phyloP scores from a whole-genome alignment of 2,888 invertebrate genomes.

The Acronicta alni region DNA sequence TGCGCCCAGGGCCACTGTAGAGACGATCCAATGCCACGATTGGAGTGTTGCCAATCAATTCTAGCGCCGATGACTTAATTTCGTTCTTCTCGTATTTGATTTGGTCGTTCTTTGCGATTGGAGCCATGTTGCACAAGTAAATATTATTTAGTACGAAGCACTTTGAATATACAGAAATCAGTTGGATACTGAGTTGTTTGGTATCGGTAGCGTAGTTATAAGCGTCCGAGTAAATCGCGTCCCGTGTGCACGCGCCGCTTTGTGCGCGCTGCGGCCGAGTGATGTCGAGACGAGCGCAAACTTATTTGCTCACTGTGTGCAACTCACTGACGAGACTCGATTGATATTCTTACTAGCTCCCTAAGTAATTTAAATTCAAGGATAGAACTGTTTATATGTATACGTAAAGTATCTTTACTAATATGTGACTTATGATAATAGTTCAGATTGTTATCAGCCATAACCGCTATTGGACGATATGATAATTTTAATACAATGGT shows the following conservation, averaged over 20 bases:
- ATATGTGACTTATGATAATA: conserved; percentile 15
- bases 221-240: conserved; percentile 39
- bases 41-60: conserved; percentile 84
- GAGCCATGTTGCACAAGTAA: conserved; percentile 53
- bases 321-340: conserved; percentile 33
- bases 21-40: conserved; percentile 83
- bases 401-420: conserved; percentile 57
- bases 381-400: conserved; percentile 55
- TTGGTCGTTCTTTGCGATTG: conserved; percentile 66
- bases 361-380: conserved; percentile 41
- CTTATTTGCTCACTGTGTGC: conserved; percentile 26
- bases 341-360: conserved; percentile 37
- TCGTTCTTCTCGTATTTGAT: conserved; percentile 65
- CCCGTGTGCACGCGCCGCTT: conserved; percentile 43
- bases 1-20: conserved; percentile 79
- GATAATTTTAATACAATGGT: not conserved
- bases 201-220: conserved; percentile 34
- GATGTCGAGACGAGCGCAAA: conserved; percentile 42
- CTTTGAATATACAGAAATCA: conserved; percentile 50
- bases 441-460: conserved; percentile 15
- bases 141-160: conserved; percentile 23
- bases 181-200: conserved; percentile 46
- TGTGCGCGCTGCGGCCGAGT: conserved; percentile 28
- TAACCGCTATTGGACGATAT: not conserved
- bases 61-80: conserved; percentile 81